phyloP scores from a whole-genome alignment of 2,797 vertebrate species.

The Halcyon smyrnensis region DNA sequence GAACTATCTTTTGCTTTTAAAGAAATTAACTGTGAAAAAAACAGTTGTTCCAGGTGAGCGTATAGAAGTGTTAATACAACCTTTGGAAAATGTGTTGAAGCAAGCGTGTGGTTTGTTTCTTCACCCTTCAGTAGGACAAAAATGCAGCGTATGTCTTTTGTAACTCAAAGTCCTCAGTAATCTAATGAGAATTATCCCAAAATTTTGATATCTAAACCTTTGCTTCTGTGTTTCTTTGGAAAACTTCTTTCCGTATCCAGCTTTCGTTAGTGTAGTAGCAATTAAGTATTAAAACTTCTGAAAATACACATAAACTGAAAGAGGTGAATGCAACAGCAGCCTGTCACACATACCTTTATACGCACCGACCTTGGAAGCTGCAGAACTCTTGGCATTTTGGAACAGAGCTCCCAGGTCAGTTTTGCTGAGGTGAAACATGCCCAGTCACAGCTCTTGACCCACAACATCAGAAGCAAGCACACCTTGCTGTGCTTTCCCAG shows the following conservation, averaged over 20 bases:
- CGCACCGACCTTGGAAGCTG: neutral
- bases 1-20: no score
- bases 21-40: neutral
- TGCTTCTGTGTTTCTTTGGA: neutral
- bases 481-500: neutral
- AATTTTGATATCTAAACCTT: neutral
- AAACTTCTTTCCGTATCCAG: neutral
- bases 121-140: neutral
- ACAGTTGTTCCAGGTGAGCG: accelerated
- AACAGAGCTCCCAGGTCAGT: neutral
- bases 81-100: neutral
- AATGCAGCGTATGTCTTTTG: neutral
- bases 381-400: neutral
- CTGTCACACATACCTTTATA: neutral
- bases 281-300: neutral
- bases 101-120: neutral
- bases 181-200: neutral
- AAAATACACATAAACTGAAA: neutral
- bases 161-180: neutral
- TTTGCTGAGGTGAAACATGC: neutral
- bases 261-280: neutral
- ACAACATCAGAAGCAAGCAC: neutral
- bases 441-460: neutral
- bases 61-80: neutral
- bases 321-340: neutral